These are phyloP conservation scores for Fragum whitleyi DNA, from an alignment of 2,888 invertebrate species.

Conservation along the genomic window DNA sequence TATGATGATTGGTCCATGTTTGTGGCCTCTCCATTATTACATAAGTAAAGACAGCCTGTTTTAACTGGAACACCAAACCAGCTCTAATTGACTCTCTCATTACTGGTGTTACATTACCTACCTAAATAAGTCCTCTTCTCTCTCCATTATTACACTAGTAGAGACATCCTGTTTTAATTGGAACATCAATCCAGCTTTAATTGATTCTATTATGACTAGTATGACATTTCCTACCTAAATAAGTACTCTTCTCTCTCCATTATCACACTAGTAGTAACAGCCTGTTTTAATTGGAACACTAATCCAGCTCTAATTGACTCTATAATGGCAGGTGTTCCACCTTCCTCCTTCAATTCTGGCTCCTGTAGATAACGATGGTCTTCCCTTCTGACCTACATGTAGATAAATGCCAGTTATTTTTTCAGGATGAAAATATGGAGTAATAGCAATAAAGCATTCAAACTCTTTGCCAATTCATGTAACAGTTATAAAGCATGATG, in stretches of 20 bases:
- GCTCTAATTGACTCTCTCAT: too few species aligned
- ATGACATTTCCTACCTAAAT: conserved; percentile 66
- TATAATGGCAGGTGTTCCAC: conserved; percentile 90
- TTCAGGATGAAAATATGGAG: too few species aligned
- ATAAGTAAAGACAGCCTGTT: too few species aligned
- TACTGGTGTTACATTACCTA: too few species aligned
- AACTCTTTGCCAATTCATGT: too few species aligned
- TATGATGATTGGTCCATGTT: too few species aligned
- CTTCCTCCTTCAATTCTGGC: conserved; percentile 88
- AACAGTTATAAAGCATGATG: too few species aligned
- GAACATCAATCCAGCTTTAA: conserved; percentile 93
- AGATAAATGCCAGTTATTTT: too few species aligned
- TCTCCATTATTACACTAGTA: conserved; percentile 89
- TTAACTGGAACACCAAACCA: too few species aligned
- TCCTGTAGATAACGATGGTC: conserved; percentile 87
- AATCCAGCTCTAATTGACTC: conserved; percentile 94
- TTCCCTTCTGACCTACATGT: conserved; percentile 81
- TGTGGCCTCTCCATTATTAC: too few species aligned
- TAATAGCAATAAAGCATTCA: too few species aligned
- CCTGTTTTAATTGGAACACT: conserved; percentile 93
- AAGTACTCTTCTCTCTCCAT: conserved; percentile 86
- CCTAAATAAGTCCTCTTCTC: conserved; percentile 84
- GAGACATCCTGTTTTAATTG: conserved; percentile 94
- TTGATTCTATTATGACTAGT: conserved; percentile 87
- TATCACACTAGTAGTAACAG: conserved; percentile 91